These are phyloP conservation scores for Lepidocyrtoides sp. DNA, from an alignment of 2,888 invertebrate genomes.

Conservation along the genomic window DNA sequence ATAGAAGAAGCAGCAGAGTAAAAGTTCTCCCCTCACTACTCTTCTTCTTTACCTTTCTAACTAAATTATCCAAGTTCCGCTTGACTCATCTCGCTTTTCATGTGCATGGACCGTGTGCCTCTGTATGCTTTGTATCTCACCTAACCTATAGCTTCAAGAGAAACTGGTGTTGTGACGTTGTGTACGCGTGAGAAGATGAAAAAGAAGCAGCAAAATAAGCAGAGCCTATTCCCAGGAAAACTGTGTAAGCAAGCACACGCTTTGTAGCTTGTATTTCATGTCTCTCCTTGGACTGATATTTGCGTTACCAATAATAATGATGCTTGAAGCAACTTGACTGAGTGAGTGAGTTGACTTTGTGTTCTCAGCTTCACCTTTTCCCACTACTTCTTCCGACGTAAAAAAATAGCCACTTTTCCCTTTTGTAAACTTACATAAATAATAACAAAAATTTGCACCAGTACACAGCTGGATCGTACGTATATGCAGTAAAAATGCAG, in stretches of 20 bases:
- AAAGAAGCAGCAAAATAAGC: conserved; percentile 20
- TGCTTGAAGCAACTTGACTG: conserved; percentile 64
- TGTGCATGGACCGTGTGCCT: conserved; percentile 67
- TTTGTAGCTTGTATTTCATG: neutral
- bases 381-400: conserved; percentile 38
- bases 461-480: too few relatives aligned
- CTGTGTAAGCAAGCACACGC: neutral
- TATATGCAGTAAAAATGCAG: too few relatives aligned
- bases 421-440: neutral
- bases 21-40: conserved; percentile 74
- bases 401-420: conserved; percentile 8
- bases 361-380: conserved; percentile 64
- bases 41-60: conserved; percentile 78
- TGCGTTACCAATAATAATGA: conserved; percentile 71
- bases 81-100: conserved; percentile 73
- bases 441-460: neutral
- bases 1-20: conserved; percentile 9
- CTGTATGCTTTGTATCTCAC: conserved; percentile 56
- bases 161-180: neutral
- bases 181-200: conserved; percentile 54
- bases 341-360: conserved; percentile 72
- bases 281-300: conserved; percentile 42
- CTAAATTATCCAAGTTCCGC: conserved; percentile 76
- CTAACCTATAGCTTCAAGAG: conserved; percentile 26
- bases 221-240: conserved; percentile 17